Evolutionary conservation across 1,140 invertebrate genomes (phyloP), one percentile per base, ranked within the genome.

Genomic region (Leptinotarsa texana): DNA sequence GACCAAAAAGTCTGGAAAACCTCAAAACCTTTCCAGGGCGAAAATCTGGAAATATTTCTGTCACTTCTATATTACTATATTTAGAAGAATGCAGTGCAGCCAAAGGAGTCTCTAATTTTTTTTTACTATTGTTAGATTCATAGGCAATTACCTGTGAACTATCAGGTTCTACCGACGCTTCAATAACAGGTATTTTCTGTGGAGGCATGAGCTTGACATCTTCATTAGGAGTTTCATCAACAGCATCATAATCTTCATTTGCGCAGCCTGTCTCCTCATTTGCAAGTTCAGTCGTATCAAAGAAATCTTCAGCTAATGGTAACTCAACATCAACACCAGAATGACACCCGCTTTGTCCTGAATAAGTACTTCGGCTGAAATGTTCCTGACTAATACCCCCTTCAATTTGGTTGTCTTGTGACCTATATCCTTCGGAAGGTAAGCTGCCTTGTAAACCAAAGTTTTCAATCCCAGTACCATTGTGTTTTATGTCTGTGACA

Each of bases 21-120:
- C 97, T 86, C 13, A 98, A 87, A 0, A 98, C 95, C 86, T 96
- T 94, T 78, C 95, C 95, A 48, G 92, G 90, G 77, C 95, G 88
- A 86, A 98, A 98, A 84, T 98, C 96, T 5, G 96, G 96, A 87
- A 98, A 98, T 0, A 98, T 82, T 83, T 95, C 92, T 3, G 92
- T 93, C 0, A 98, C 96, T 88, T 98, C 91, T 13, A 96, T 89
- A 86, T 96, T 92, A 11, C 92, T 93, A 87, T 98, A 97, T 87
- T 98, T 98, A 1, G 95, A 21, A 21, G 21, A 97, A 63, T 98
- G 84, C 94, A 98, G 98, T 27, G 95, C 95, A 21, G 96, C 96
- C 62, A 98, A 85, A 4, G 97, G 97, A 0, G 96, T 98, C 82
- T 97, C 94, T 61, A 96, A 85, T 83, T 91, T 94, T 69, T 91